Evolutionary conservation across 2,797 vertebrate genomes (phyloP).

Genomic region (Pelodytes ibericus): DNA sequence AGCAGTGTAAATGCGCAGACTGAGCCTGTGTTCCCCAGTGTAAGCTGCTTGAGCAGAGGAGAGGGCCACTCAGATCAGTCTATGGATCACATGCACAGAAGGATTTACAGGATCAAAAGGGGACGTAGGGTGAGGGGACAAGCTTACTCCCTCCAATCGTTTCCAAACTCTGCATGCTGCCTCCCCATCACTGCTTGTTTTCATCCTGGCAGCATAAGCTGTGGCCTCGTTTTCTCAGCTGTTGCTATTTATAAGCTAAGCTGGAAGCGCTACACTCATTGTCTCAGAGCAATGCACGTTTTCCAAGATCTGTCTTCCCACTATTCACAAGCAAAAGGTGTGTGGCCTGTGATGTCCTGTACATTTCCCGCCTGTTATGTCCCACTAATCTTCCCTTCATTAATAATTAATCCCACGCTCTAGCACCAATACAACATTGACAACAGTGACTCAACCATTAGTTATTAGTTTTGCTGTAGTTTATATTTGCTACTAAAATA

Average conservation of each 20-base stretch:
- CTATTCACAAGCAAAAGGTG: conserved; percentile 5
- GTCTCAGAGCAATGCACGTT: conserved; percentile 46
- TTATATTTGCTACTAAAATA: neutral
- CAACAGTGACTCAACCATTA: neutral
- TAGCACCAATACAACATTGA: neutral
- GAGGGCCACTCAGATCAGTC: conserved; percentile 43
- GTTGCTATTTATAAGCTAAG: conserved; percentile 82
- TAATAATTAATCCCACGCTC: neutral
- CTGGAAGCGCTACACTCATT: conserved; percentile 70
- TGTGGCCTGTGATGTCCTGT: neutral
- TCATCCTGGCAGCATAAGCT: conserved; percentile 56
- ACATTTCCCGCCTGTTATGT: neutral
- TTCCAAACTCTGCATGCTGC: conserved; percentile 14
- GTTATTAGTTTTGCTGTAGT: neutral
- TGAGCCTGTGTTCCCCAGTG: conserved; percentile 18
- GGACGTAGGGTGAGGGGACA: conserved; percentile 47
- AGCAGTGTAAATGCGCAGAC: conserved; percentile 34
- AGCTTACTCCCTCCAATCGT: conserved; percentile 36
- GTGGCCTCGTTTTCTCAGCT: conserved; percentile 78
- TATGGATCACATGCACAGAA: conserved; percentile 43
- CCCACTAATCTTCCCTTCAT: neutral
- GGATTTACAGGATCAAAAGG: conserved; percentile 56
- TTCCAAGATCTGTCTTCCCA: conserved; percentile 32
- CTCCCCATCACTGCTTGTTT: conserved; percentile 34
- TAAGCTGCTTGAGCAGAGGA: conserved; percentile 41